Evolutionary conservation across 1,140 invertebrate genomes (phyloP).

Genomic region (Drosophila azteca): DNA sequence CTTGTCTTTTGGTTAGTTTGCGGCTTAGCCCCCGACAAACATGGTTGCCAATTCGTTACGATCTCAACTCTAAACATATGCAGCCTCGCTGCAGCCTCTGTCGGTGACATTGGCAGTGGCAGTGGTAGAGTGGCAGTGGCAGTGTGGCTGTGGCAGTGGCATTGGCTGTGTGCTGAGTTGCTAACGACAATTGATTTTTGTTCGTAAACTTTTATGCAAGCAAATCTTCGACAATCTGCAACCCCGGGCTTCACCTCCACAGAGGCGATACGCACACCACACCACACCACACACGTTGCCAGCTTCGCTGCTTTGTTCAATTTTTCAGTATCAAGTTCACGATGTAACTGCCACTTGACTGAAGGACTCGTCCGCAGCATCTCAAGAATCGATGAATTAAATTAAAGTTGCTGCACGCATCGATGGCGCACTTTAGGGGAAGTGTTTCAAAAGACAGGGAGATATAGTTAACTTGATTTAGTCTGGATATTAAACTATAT

Average conservation of each 20-base stretch:
- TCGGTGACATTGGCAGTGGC: conserved; percentile 13
- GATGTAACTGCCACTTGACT: conserved; percentile 55
- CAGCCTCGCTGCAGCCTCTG: conserved; percentile 13
- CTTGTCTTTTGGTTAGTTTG: conserved; percentile 14
- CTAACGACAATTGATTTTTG: conserved; percentile 63
- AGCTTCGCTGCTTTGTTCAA: conserved; percentile 42
- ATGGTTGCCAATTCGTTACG: conserved; percentile 13
- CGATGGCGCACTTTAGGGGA: conserved; percentile 14
- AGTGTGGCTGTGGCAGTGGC: too few species aligned
- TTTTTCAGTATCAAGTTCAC: conserved; percentile 67
- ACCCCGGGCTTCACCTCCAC: background rate
- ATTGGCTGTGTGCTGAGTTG: too few species aligned
- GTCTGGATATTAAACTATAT: too few species aligned
- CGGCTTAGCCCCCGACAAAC: conserved; percentile 18
- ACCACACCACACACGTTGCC: conserved; percentile 19
- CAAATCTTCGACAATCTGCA: conserved; percentile 44
- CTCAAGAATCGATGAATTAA: conserved; percentile 18
- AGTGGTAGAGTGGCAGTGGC: too few species aligned
- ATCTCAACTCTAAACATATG: conserved; percentile 31
- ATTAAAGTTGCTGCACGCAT: conserved; percentile 12
- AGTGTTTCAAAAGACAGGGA: too few species aligned
- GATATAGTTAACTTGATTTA: too few species aligned
- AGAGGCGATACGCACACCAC: background rate
- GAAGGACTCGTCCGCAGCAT: conserved; percentile 22
- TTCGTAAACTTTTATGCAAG: conserved; percentile 70